Evolutionary conservation across 92 coral and sea anemone genomes (phyloP).

Genomic region (Pocillopora meandrina): DNA sequence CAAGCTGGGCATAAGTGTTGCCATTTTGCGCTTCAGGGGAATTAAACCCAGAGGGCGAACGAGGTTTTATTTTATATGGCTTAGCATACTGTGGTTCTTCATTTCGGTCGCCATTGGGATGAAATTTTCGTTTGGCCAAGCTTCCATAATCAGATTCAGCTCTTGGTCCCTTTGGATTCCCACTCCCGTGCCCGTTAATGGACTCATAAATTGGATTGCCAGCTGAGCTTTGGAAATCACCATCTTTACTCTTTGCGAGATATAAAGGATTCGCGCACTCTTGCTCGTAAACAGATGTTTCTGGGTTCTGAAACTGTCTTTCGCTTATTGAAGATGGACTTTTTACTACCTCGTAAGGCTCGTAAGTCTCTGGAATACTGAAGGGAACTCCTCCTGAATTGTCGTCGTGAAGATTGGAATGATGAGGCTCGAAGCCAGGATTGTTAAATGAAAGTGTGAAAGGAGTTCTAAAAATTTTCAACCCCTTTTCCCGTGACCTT

Average conservation of each 20-base stretch:
- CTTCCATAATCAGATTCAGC: constrained; percentile 1
- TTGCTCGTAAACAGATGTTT: neutral
- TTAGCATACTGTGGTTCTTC: neutral
- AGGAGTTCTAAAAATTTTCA: neutral
- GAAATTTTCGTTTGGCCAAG: neutral
- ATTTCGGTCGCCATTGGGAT: neutral
- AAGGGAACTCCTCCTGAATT: neutral
- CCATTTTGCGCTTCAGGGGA: neutral
- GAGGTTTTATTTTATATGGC: neutral
- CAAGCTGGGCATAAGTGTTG: neutral
- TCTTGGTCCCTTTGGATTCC: neutral
- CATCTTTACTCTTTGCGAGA: neutral
- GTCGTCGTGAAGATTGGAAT: neutral
- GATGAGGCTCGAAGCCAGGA: constrained; percentile 7
- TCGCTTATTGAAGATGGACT: neutral
- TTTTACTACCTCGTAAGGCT: neutral
- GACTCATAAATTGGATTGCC: neutral
- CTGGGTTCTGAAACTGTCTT: neutral
- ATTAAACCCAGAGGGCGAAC: neutral
- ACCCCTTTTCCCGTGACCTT: neutral
- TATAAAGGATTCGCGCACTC: neutral
- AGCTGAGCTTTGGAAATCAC: neutral
- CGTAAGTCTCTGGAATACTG: neutral
- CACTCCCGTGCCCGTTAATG: neutral
- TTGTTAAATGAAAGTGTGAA: constrained; percentile 3